Evolutionary conservation across 2,888 invertebrate species (phyloP).

Genomic region (Lobophora halterata): DNA sequence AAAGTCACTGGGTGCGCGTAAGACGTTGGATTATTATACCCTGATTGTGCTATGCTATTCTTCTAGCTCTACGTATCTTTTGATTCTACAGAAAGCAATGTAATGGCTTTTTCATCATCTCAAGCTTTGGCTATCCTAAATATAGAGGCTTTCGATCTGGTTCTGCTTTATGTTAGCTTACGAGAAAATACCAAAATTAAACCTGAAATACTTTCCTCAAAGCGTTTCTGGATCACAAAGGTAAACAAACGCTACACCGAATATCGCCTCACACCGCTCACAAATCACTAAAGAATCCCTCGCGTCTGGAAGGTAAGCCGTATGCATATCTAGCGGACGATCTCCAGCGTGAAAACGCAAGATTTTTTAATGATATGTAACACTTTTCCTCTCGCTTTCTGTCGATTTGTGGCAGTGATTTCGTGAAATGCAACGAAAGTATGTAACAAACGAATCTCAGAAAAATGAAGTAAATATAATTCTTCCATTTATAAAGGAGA

Average conservation of each 20-base stretch:
- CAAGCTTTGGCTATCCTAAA: slow-evolving; percentile 3
- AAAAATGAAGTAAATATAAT: not conserved
- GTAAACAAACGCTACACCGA: slow-evolving; percentile 27
- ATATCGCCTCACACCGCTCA: slow-evolving; percentile 15
- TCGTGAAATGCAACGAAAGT: too few relatives aligned
- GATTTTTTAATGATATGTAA: not conserved
- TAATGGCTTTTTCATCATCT: slow-evolving; percentile 1
- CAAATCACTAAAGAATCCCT: slow-evolving; percentile 29
- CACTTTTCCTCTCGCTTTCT: too few relatives aligned
- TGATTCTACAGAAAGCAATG: not conserved
- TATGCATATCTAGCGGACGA: slow-evolving; percentile 8
- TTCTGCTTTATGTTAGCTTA: slow-evolving; percentile 12
- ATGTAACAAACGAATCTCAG: too few relatives aligned
- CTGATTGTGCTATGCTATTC: too few relatives aligned
- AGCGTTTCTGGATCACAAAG: slow-evolving; percentile 28
- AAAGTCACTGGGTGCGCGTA: too few relatives aligned
- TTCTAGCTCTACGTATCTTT: too few relatives aligned
- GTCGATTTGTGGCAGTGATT: too few relatives aligned
- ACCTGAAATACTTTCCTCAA: slow-evolving; percentile 22
- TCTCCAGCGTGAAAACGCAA: slow-evolving; percentile 2
- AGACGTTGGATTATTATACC: too few relatives aligned
- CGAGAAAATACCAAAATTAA: slow-evolving; percentile 18
- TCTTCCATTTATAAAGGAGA: not conserved
- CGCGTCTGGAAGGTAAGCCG: slow-evolving; percentile 20
- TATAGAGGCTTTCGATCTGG: not conserved